These are phyloP conservation scores for Sminthopsis crassicaudata DNA, from an alignment of 2,113 vertebrate genomes.

Conservation along the genomic window DNA sequence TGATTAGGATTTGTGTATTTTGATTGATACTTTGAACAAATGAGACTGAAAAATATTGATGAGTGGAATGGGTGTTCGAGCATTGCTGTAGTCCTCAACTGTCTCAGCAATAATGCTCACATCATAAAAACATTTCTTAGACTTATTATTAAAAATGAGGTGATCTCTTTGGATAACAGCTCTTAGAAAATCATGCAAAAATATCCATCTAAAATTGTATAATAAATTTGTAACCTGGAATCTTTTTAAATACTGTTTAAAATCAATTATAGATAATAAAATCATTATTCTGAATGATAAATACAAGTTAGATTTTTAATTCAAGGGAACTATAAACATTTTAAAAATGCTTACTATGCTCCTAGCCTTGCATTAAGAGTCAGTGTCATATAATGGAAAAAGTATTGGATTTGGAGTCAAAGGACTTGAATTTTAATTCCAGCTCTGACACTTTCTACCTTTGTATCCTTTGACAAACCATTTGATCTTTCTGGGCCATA, in stretches of 20 bases:
- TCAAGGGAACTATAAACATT: background rate
- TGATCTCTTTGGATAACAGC: background rate
- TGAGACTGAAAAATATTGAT: background rate
- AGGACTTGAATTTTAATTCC: background rate
- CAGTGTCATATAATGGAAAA: background rate
- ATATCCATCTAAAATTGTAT: background rate
- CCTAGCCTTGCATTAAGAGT: background rate
- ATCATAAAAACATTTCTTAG: background rate
- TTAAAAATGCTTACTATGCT: background rate
- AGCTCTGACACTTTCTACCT: background rate
- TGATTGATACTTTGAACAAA: background rate
- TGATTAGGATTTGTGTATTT: background rate
- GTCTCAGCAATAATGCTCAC: background rate
- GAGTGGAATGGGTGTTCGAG: background rate
- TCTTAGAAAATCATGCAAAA: background rate
- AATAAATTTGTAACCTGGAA: background rate
- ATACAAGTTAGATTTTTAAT: background rate
- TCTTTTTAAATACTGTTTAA: background rate
- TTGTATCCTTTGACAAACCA: background rate
- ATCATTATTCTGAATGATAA: background rate
- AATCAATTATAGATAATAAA: conserved; percentile 13
- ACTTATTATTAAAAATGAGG: background rate
- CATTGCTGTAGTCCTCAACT: background rate
- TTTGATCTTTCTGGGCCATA: background rate
- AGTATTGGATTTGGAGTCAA: background rate